phyloP scores from a whole-genome alignment of 2,888 invertebrate species.

The Erebia palarica region DNA sequence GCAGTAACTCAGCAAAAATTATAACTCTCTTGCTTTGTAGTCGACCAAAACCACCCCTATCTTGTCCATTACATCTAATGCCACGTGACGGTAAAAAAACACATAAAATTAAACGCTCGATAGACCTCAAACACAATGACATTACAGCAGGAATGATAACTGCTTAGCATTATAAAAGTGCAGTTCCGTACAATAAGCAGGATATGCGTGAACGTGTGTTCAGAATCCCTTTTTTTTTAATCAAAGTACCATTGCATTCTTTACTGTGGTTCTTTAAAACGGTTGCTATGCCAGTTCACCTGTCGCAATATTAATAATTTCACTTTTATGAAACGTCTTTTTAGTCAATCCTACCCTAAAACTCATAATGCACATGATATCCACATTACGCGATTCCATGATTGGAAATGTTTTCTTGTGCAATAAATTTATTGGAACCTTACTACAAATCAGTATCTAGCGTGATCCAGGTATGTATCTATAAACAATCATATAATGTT shows the following conservation, averaged over 20 bases:
- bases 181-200: conserved; percentile 65
- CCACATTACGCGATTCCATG: too few relatives aligned
- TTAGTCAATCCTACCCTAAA: background rate
- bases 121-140: conserved; percentile 54
- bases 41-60: background rate
- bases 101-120: conserved; percentile 67
- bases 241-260: conserved; percentile 44
- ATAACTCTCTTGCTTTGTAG: background rate
- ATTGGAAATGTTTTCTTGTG: too few relatives aligned
- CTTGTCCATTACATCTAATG: background rate
- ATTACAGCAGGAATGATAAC: conserved; percentile 68
- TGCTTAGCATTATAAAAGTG: conserved; percentile 76
- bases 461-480: too few relatives aligned
- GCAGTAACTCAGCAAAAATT: too few relatives aligned
- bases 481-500: too few relatives aligned
- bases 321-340: background rate
- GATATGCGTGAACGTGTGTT: conserved; percentile 62
- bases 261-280: conserved; percentile 45
- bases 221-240: conserved; percentile 55
- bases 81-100: conserved; percentile 62
- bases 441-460: too few relatives aligned
- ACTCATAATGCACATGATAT: background rate
- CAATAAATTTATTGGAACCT: too few relatives aligned
- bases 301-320: conserved; percentile 47
- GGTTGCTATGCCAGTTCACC: conserved; percentile 69